Conservation (phyloP, 2,113 vertebrate genomes). For the Notothenia rossii region DNA sequence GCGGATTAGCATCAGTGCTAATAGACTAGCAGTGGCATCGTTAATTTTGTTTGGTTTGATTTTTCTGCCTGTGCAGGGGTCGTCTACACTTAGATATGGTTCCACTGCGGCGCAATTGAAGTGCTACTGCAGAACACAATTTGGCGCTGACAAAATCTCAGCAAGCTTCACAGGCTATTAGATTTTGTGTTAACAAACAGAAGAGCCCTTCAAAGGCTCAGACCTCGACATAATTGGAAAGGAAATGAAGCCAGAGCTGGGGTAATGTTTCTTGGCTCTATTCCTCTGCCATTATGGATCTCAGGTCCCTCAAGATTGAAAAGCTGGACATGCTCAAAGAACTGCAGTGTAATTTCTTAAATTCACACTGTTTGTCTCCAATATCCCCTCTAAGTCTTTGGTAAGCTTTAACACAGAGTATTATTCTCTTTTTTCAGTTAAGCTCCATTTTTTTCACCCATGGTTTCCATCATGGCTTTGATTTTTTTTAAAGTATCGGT, state of each 20-base stretch:
- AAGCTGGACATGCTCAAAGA: constrained; percentile 49
- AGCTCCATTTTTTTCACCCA: not conserved
- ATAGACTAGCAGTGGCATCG: not conserved
- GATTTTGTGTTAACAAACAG: constrained; percentile 72
- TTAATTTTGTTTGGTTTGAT: constrained; percentile 1
- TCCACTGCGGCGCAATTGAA: constrained; percentile 23
- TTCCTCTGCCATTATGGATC: constrained; percentile 65
- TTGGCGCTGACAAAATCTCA: constrained; percentile 61
- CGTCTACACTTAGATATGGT: constrained; percentile 31
- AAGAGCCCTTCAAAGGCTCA: constrained; percentile 73
- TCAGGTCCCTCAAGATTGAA: constrained; percentile 51
- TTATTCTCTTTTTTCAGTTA: not conserved
- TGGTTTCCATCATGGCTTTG: not conserved
- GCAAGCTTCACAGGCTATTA: constrained; percentile 67
- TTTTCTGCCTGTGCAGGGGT: constrained; percentile 14
- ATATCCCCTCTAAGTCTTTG: constrained; percentile 5
- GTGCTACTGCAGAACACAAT: constrained; percentile 43
- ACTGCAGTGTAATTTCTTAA: constrained; percentile 13
- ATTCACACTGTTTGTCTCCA: not conserved
- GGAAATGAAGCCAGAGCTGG: constrained; percentile 71
- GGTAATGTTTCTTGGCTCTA: constrained; percentile 57
- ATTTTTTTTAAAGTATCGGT: constrained; percentile 22
- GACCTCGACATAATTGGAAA: constrained; percentile 71
- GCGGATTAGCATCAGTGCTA: constrained; percentile 1
- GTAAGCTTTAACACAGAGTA: not conserved